Base-by-base conservation (phyloP, 2,888 invertebrate species). In the Oscheius sp. region DNA sequence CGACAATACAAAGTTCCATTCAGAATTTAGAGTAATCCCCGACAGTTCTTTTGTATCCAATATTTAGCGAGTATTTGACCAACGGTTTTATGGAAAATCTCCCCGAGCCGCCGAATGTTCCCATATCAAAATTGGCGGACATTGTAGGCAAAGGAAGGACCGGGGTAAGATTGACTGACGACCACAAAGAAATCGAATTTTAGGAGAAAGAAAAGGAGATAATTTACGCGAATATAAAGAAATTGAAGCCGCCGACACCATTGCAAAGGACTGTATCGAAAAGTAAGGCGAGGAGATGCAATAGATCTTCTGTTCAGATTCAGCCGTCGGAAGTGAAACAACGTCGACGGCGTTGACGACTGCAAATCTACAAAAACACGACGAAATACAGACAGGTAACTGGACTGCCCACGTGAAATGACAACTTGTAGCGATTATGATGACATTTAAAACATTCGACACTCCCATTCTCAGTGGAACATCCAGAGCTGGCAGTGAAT, bases 41-140 rank as follows among this genome's bases (percentile, higher is more conserved):
- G 9, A 23, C n/a, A 1, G 46, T 13, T 25, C 21, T 45, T 63
- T 7, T 63, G 16, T n/a, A 35, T 16, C 12, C 16, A 41, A 29
- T 25, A 59, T n/a, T n/a, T 18, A 61, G 61, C 21, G 52, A 25
- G 7, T 45, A 29, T 29, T 18, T 71, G 12, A 71, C 35, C 35
- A 46, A n/a, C 35, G 18, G 29, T 13, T 46, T 71, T 1, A 61
- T 71, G 71, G 71, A 71, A 23, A 71, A 29, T 63, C 71, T 71
- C 1, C 71, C 71, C 7, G 71, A 71, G 25, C 71, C 71, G 25
- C 71, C 71, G 12, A 35, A 41, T 3, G 23, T 71, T 49, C 56
- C 61, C 5, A 43, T 71, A 9, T 41, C 53, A 7, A 21, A 61
- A 46, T 23, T 71, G 41, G 53, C 69, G 3, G 29, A 27, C 5